phyloP scores from a whole-genome alignment of 2,888 invertebrate genomes.

The Lepidochrysops patricia region DNA sequence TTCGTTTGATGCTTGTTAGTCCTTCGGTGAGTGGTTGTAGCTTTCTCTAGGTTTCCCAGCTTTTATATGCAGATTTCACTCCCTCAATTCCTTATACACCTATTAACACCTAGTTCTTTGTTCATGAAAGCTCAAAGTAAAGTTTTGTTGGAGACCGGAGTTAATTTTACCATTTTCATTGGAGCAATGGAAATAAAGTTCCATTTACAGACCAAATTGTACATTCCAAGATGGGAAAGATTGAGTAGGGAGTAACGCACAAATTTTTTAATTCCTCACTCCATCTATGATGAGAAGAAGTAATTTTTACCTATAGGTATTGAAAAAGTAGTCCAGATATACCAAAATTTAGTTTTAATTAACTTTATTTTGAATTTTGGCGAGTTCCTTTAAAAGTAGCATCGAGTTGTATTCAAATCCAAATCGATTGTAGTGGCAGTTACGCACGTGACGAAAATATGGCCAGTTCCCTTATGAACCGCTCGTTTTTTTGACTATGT shows the following conservation, averaged over 20 bases:
- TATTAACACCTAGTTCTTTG: too few relatives aligned
- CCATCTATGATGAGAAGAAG: neutral
- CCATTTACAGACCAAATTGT: neutral
- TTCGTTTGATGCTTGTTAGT: neutral
- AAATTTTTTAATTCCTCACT: neutral
- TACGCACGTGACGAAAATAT: constrained; percentile 17
- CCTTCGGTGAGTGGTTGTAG: neutral
- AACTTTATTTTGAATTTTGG: neutral
- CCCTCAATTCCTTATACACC: neutral
- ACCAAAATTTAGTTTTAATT: neutral
- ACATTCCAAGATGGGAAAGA: neutral
- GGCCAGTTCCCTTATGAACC: neutral
- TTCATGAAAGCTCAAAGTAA: too few relatives aligned
- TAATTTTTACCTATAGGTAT: too few relatives aligned
- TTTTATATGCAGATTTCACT: neutral
- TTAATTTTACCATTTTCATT: too few relatives aligned
- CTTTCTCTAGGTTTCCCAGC: neutral
- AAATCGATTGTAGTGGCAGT: neutral
- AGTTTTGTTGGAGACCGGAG: neutral
- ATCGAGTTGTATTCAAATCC: neutral
- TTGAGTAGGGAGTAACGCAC: neutral
- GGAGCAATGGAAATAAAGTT: neutral
- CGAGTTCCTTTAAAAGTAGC: neutral
- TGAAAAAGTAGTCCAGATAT: neutral
- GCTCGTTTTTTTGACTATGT: constrained; percentile 27